Evolutionary conservation across 1,140 invertebrate genomes (phyloP), one percentile per base, ranked within the genome.

Genomic region (Temnothorax longispinosus): DNA sequence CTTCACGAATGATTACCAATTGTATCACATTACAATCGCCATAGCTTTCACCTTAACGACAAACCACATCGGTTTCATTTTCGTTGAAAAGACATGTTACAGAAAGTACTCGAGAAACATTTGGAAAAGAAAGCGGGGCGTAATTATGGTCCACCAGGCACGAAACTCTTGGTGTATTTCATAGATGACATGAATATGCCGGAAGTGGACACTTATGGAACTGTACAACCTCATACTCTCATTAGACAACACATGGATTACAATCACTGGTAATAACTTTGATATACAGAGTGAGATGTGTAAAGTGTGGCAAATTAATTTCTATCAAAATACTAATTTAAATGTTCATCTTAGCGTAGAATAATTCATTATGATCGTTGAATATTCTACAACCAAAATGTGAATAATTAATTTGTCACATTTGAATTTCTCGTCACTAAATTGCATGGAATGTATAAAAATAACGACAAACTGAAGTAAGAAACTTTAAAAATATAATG

Each of bases 151-250:
- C 99, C 99, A 54, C 98, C 98, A 1, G 99, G 98, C 10, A 98
- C 97, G 88, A 98, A 99, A 91, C 97, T 97, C 18, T 97, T 99
- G 93, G 97, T 99, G 84, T 99, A 99, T 94, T 99, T 99, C 93
- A 97, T 99, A 76, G 99, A 99, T 94, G 99, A 99, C 93, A 97
- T 99, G 96, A 99, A 99, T 95, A 99, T 99, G 98, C 99, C 99
- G 8, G 98, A 99, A 96, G 98, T 99, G 2, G 99, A 99, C 95
- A 96, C 96, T 77, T 99, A 99, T 93, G 98, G 98, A 65, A 99
- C 99, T 0, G 98, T 99, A 2, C 98, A 99, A 93, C 98, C 99
- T 0, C 99, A 99, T 93, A 99, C 99, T 0, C 96, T 99, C 1
- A 98, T 99, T 87, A 96, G 99, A 18, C 98, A 99, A 93, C 98